phyloP scores from a whole-genome alignment of 2,113 vertebrate genomes.

The Lepus europaeus region DNA sequence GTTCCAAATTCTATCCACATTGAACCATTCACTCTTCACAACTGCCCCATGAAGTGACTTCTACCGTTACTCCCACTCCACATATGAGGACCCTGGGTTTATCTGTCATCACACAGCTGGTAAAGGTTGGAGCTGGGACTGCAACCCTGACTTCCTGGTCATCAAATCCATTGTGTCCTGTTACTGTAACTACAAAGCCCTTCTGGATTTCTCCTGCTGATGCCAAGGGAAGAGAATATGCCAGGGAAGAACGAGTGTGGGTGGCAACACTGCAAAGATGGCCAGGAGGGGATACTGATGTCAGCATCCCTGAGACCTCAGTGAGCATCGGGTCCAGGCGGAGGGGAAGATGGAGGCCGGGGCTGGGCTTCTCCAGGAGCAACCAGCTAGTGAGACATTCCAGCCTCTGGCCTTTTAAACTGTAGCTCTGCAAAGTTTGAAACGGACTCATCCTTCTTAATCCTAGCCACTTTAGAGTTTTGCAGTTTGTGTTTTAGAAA shows the following conservation, averaged over 20 bases:
- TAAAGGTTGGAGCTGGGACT: neutral
- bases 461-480: neutral
- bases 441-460: neutral
- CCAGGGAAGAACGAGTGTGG: neutral
- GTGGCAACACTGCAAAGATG: neutral
- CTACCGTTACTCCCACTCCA: neutral
- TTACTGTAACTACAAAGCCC: neutral
- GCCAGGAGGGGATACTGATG: neutral
- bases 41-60: neutral
- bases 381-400: neutral
- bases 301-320: neutral
- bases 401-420: neutral
- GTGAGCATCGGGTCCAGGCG: neutral
- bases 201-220: neutral
- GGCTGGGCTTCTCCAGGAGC: neutral
- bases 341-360: no score
- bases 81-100: neutral
- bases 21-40: neutral
- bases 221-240: neutral
- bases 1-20: neutral
- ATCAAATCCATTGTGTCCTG: neutral
- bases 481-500: slow-evolving; percentile 45
- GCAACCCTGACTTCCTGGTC: neutral
- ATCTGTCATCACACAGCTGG: neutral
- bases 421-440: neutral